Base-by-base conservation (phyloP, 2,113 vertebrate genomes). In the Sinocyclocheilus anshuiensis region DNA sequence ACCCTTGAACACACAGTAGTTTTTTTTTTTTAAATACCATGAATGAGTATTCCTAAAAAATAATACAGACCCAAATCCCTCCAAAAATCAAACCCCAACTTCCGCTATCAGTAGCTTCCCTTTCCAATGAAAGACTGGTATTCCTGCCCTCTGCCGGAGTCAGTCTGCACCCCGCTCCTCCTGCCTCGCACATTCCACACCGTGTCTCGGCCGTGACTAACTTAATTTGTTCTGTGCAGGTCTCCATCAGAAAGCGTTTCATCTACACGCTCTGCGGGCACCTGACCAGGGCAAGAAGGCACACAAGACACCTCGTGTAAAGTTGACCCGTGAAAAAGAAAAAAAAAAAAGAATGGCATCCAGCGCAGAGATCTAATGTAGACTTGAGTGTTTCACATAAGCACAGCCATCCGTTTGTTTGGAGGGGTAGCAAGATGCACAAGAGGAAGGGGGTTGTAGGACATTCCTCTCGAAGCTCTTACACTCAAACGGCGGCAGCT, bases 161-260 rank as follows among this genome's bases (percentile, higher is more conserved):
- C 86, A 61, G 74, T 71, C 63, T 67, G 20, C 10, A 9, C 57
- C 57, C 22, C 2, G n/a, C 57, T 87, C 81, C 86, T 89, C 61
- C 88, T 77, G 26, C 88, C 89, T 92, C 90, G 88, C 72, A 92
- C 93, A 95, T 95, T 95, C 94, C 93, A 91, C 89, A 92, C 90
- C 87, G 89, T 91, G 92, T 91, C 89, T 94, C 92, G 93, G 92
- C 93, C 93, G 87, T 94, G 92, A 95, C 94, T 95, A 94, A 94
- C 88, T 92, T 91, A 90, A 94, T 95, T 94, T 94, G 92, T 94
- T 94, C 92, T 91, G 92, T 91, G 90, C 90, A 91, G 91, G 91
- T 94, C 91, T 91, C 90, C 92, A 92, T 95, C 93, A 87, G 81
- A 90, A 89, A 84, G 84, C 63, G 55, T 88, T 86, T 86, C 42